Conservation (phyloP, 2,888 invertebrate genomes). For the Steinernema scapterisci region DNA sequence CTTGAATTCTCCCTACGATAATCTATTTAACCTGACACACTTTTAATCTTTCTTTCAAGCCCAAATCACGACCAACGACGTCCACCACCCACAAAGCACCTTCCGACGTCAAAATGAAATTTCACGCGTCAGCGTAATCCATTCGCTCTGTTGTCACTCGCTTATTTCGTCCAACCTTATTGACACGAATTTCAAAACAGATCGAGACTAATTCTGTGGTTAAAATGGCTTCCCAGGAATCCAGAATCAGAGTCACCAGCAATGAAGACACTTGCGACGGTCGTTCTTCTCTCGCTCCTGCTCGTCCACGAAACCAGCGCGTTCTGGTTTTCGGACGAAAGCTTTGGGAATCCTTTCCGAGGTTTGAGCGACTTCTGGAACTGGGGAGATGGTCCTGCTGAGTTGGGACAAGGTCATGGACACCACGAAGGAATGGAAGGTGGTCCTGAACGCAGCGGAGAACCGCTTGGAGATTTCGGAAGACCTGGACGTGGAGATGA, state of each 20-base stretch:
- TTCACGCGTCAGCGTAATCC: too few species aligned
- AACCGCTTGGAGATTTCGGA: neutral
- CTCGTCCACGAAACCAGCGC: neutral
- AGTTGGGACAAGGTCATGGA: neutral
- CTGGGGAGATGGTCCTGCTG: neutral
- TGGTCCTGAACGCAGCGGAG: neutral
- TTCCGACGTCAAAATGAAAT: too few species aligned
- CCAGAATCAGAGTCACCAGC: too few species aligned
- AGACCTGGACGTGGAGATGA: neutral
- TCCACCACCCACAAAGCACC: too few species aligned
- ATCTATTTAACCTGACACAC: too few species aligned
- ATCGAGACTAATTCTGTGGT: neutral
- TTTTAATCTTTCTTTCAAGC: too few species aligned
- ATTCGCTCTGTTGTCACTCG: too few species aligned
- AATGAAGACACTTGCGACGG: conserved; percentile 1
- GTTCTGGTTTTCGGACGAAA: neutral
- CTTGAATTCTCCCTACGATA: too few species aligned
- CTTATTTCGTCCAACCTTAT: too few species aligned
- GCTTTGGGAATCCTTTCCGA: neutral
- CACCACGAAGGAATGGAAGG: neutral
- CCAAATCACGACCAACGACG: too few species aligned
- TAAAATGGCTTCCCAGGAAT: neutral
- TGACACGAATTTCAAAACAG: neutral
- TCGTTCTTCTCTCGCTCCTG: neutral
- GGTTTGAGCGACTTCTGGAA: neutral